Evolutionary conservation across 2,797 vertebrate genomes (phyloP).

Genomic region (Hephaestus fuliginosus): DNA sequence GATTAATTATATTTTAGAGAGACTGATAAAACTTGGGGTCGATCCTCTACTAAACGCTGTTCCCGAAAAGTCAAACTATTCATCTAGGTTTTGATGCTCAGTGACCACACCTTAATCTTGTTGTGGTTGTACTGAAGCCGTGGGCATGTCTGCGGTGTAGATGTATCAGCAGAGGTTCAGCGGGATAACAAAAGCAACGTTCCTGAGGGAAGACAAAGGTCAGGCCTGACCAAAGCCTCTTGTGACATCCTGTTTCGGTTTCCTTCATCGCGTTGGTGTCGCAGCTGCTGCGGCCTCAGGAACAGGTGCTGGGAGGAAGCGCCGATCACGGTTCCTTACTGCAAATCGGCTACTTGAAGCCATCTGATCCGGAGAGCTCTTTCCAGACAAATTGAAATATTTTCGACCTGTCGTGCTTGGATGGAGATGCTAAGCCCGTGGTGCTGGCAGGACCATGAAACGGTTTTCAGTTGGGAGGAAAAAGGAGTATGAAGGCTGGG

Average conservation of each 20-base stretch:
- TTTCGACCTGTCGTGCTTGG: not conserved
- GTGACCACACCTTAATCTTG: too few relatives aligned
- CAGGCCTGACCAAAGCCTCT: conserved; percentile 13
- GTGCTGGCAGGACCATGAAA: not conserved
- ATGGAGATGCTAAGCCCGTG: not conserved
- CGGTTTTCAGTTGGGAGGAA: not conserved
- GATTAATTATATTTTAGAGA: not conserved
- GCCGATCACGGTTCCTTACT: not conserved
- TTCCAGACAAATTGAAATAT: not conserved
- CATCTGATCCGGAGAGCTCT: conserved; percentile 4
- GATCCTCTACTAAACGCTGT: not conserved
- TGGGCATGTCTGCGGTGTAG: not conserved
- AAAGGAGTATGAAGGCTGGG: not conserved
- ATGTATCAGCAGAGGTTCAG: not conserved
- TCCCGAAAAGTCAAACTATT: not conserved
- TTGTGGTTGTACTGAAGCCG: not conserved
- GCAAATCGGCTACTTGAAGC: conserved; percentile 7
- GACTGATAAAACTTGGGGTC: not conserved
- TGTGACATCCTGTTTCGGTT: conserved; percentile 2
- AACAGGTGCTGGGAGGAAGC: conserved; percentile 36
- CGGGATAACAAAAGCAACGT: conserved; percentile 5
- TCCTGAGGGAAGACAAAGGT: conserved; percentile 25
- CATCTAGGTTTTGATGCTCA: not conserved
- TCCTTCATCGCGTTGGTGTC: not conserved
- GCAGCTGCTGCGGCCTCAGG: conserved; percentile 34